Evolutionary conservation across 2,888 invertebrate species (phyloP), one percentile per base, ranked within the genome.

Genomic region (Drosophila mulleri): DNA sequence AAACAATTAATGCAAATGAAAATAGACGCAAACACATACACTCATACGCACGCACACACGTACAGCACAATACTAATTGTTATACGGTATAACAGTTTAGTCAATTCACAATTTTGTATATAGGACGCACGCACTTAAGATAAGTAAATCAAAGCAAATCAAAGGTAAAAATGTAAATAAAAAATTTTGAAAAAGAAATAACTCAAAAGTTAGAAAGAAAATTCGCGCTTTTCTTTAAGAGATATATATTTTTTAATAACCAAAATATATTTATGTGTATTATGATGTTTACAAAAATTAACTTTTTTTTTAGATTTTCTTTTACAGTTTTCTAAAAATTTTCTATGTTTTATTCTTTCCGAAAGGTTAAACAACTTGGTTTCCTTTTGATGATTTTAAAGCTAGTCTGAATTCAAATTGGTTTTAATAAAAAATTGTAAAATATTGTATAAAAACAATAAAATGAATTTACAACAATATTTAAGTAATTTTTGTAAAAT

Each of bases 321-420:
- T 5, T n/a, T n/a, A 18, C 0, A 23, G 0, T 26, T 47, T 47
- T 47, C 2, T 4, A 26, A 37, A 14, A 14, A 0, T 29, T 29
- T 8, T 29, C 7, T 29, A 29, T 29, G 8, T 8, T 32, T 32
- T 32, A 11, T 11, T 6, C 37, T 32, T 32, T 18, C 32, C 7
- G 7, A 18, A n/a, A 69, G 61, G 42, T 50, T 53, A 20, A 18
- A 50, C 14, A 41, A 63, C 47, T 41, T 60, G 44, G 26, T 48
- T 65, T 41, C 32, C 59, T 63, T 72, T 65, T 61, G 52, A 59
- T 88, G 90, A 83, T 91, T 91, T 88, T 90, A 89, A 89, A 91
- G 89, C 91, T 91, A 91, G 88, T 84, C 59, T 56, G 70, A 75
- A 23, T 67, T 53, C 50, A 48, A 77, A 67, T 69, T 66, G 50